A percentile compares a stretch with the other conserved stretches of the same genome.
Evolutionary conservation across 2,797 vertebrate genomes (phyloP).

Genomic region (Mormyrops attenuatus): DNA sequence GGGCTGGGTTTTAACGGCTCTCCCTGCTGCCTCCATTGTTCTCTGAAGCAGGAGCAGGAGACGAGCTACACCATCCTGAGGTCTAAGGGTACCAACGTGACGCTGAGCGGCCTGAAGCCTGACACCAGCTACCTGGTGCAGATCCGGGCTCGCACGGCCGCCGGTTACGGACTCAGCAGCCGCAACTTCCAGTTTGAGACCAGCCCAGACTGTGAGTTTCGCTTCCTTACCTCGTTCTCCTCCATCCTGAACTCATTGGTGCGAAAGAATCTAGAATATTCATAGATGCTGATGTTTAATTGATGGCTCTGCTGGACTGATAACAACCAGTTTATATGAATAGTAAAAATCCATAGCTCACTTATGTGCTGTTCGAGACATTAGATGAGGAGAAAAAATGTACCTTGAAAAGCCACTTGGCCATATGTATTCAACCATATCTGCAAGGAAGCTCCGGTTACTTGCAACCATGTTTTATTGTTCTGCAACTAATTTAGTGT

Average conservation of each 20-base stretch:
- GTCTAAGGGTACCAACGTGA: constrained; percentile 86
- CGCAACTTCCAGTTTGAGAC: constrained; percentile 96
- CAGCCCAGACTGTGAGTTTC: constrained; percentile 88
- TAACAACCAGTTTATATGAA: neutral
- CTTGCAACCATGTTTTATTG: neutral
- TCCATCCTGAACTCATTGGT: neutral
- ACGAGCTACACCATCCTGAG: constrained; percentile 97
- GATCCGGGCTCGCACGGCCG: constrained; percentile 91
- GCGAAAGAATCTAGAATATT: neutral
- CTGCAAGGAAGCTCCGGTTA: neutral
- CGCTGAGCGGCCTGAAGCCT: constrained; percentile 86
- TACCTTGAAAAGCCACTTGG: neutral
- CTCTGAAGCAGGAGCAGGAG: constrained; percentile 91
- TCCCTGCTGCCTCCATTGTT: constrained; percentile 4
- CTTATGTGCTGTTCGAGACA: neutral
- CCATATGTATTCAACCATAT: neutral
- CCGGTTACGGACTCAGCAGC: constrained; percentile 89
- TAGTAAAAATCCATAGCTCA: neutral
- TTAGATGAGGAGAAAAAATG: neutral
- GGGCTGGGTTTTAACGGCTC: constrained; percentile 47
- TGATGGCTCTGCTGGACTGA: neutral
- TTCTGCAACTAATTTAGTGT: constrained; percentile 1
- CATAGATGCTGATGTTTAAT: neutral
- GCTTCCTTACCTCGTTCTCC: neutral
- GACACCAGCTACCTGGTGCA: constrained; percentile 92